A percentile compares a stretch with the other conserved stretches of the same genome.
These are phyloP conservation scores for Netelia inedita DNA, from an alignment of 2,888 invertebrate genomes.

Conservation along the genomic window DNA sequence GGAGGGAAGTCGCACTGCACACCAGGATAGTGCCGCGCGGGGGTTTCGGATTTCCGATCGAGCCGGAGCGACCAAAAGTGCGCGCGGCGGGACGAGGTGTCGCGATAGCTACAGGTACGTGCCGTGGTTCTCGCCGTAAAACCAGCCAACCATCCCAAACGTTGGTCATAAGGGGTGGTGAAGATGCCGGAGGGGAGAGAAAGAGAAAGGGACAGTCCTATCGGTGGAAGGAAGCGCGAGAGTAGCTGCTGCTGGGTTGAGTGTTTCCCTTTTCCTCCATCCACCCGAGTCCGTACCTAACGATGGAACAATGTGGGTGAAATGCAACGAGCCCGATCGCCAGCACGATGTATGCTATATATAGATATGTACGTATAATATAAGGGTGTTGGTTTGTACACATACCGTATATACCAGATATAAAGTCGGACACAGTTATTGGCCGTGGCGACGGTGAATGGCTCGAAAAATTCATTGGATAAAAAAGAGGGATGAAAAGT, in stretches of 20 bases:
- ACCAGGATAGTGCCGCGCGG: slow-evolving; percentile 29
- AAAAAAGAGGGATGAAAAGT: slow-evolving; percentile 33
- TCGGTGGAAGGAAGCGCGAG: no score
- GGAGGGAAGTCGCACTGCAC: slow-evolving; percentile 5
- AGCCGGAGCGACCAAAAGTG: slow-evolving; percentile 63
- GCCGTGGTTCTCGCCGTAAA: slow-evolving; percentile 48
- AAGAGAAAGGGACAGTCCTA: neutral
- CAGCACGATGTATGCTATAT: slow-evolving; percentile 43
- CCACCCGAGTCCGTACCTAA: slow-evolving; percentile 53
- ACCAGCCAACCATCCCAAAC: slow-evolving; percentile 39
- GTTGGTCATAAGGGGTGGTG: slow-evolving; percentile 26
- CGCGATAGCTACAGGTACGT: slow-evolving; percentile 69
- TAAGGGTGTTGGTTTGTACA: slow-evolving; percentile 7
- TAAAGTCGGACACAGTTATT: neutral
- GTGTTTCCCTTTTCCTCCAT: neutral
- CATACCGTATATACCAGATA: neutral
- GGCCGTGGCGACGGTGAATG: slow-evolving; percentile 17
- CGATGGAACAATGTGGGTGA: slow-evolving; percentile 68
- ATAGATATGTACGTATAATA: slow-evolving; percentile 15
- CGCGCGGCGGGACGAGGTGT: slow-evolving; percentile 67
- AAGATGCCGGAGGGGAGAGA: slow-evolving; percentile 1
- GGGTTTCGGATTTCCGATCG: slow-evolving; percentile 71
- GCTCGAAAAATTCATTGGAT: slow-evolving; percentile 7
- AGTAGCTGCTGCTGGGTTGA: neutral
- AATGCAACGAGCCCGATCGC: slow-evolving; percentile 62